These are phyloP conservation scores for Melanostigma gelatinosum DNA, from an alignment of 2,113 vertebrate species.

Conservation along the genomic window DNA sequence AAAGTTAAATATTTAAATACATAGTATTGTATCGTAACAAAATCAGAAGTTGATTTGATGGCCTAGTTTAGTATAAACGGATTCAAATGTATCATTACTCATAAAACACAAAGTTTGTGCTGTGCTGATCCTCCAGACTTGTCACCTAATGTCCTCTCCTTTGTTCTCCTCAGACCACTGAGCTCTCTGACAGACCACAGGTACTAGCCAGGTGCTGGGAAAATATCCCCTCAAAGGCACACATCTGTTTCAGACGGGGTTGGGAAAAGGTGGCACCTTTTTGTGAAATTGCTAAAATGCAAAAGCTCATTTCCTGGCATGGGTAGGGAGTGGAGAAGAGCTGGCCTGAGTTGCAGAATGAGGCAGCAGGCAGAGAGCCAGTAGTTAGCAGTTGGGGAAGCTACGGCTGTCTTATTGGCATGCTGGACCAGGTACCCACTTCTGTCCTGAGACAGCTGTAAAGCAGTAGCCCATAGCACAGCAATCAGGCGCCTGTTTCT, in stretches of 20 bases:
- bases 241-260: constrained; percentile 81
- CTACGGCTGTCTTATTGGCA: constrained; percentile 92
- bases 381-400: constrained; percentile 85
- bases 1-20: constrained; percentile 28
- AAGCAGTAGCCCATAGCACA: constrained; percentile 95
- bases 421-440: constrained; percentile 90
- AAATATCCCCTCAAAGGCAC: constrained; percentile 78
- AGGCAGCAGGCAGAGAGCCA: constrained; percentile 92
- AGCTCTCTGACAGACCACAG: constrained; percentile 81
- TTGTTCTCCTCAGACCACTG: constrained; percentile 79
- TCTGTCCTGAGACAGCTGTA: constrained; percentile 97
- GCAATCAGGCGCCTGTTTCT: constrained; percentile 91
- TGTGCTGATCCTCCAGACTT: constrained; percentile 45
- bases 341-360: constrained; percentile 84
- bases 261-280: constrained; percentile 70
- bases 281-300: constrained; percentile 75
- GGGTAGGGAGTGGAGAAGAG: constrained; percentile 78
- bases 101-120: constrained; percentile 63
- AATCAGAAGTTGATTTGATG: constrained; percentile 14
- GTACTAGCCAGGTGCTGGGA: constrained; percentile 78
- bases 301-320: constrained; percentile 79
- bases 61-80: constrained; percentile 10
- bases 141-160: constrained; percentile 64
- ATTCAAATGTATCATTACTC: constrained; percentile 46
- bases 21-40: background rate